A percentile compares a stretch with the other conserved stretches of the same genome.
These are phyloP conservation scores for Epizoanthus stellaris DNA, from an alignment of 92 coral and sea anemone species.

Conservation along the genomic window DNA sequence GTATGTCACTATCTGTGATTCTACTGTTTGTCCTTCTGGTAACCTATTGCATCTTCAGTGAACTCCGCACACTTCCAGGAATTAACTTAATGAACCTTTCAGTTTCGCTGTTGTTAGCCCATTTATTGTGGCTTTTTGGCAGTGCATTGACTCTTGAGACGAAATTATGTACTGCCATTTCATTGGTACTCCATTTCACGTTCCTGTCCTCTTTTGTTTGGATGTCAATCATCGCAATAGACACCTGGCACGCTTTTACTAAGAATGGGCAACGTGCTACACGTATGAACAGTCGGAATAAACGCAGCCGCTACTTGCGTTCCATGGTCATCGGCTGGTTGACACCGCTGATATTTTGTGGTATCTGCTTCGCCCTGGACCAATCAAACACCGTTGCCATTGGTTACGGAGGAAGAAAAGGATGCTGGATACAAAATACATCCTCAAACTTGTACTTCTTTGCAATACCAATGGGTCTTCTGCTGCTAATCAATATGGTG, in stretches of 20 bases:
- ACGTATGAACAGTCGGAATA: constrained; percentile 21
- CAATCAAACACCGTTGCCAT: constrained; percentile 54
- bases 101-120: constrained; percentile 33
- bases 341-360: constrained; percentile 58
- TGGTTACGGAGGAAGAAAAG: constrained; percentile 63
- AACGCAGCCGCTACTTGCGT: constrained; percentile 55
- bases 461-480: constrained; percentile 54
- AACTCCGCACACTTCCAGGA: constrained; percentile 73
- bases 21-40: constrained; percentile 40
- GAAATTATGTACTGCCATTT: constrained; percentile 37
- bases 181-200: constrained; percentile 54
- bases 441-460: constrained; percentile 51
- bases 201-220: constrained; percentile 69
- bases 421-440: constrained; percentile 69
- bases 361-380: constrained; percentile 62
- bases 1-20: constrained; percentile 52
- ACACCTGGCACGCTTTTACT: constrained; percentile 69
- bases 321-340: constrained; percentile 69
- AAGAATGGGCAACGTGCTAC: constrained; percentile 40
- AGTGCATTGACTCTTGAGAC: constrained; percentile 43
- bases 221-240: constrained; percentile 69
- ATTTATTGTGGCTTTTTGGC: constrained; percentile 61
- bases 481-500: constrained; percentile 45
- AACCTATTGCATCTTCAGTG: constrained; percentile 60
- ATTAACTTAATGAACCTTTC: constrained; percentile 60